Percentiles rank a stretch among this genome's conserved stretches.
These are phyloP conservation scores for Selene dorsalis DNA, from an alignment of 2,797 vertebrate species.

Conservation along the genomic window DNA sequence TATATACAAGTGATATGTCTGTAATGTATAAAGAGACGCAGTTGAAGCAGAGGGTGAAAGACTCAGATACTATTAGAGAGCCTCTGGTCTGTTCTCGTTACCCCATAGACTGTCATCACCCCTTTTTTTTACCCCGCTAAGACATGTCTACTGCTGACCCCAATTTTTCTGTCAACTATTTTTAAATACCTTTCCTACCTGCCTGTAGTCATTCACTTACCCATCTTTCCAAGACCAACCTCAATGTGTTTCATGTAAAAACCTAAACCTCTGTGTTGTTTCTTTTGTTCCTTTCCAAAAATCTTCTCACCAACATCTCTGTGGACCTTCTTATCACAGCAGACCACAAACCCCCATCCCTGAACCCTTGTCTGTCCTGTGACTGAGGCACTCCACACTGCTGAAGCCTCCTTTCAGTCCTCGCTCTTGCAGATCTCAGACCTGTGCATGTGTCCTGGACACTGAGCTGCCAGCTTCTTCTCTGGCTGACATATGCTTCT, in stretches of 20 bases:
- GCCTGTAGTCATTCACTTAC: neutral
- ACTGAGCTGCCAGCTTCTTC: conserved; percentile 46
- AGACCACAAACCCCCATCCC: conserved; percentile 1
- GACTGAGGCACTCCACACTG: conserved; percentile 15
- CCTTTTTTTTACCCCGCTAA: neutral
- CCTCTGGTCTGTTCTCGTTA: conserved; percentile 13
- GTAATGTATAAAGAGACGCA: neutral
- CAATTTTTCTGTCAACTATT: neutral
- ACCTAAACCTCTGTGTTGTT: neutral
- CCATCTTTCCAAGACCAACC: neutral
- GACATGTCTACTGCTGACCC: neutral
- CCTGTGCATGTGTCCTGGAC: conserved; percentile 40
- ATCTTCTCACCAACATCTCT: neutral
- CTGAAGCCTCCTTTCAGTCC: conserved; percentile 40
- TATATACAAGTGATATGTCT: neutral
- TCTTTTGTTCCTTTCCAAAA: conserved; percentile 12
- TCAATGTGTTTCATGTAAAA: neutral
- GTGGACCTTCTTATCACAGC: conserved; percentile 14
- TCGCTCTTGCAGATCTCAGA: conserved; percentile 36
- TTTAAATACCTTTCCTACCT: neutral
- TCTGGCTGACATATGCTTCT: conserved; percentile 54
- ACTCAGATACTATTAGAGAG: neutral
- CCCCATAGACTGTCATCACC: neutral
- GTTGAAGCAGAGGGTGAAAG: neutral
- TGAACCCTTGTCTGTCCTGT: neutral